phyloP scores from a whole-genome alignment of 2,113 vertebrate species.

The Gobius niger region DNA sequence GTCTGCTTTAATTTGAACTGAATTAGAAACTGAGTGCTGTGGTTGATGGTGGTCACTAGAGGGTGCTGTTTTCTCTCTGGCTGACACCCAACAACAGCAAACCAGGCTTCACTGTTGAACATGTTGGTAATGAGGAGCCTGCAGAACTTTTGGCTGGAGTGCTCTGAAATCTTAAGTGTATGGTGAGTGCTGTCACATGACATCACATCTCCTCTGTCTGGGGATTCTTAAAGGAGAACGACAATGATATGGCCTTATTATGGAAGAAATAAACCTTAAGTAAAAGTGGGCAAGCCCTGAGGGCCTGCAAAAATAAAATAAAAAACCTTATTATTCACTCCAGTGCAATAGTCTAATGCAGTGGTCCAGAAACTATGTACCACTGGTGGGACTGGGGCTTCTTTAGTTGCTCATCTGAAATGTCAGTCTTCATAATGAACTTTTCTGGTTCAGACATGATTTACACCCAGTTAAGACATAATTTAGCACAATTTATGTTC shows the following conservation, averaged over 20 bases:
- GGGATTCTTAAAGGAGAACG: conserved; percentile 16
- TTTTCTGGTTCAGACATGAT: too few species aligned
- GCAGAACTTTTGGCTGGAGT: conserved; percentile 45
- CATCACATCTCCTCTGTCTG: conserved; percentile 46
- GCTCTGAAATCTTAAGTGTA: conserved; percentile 53
- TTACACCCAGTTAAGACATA: too few species aligned
- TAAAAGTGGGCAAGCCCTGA: not conserved
- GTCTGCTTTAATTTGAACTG: conserved; percentile 53
- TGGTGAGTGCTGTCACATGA: conserved; percentile 52
- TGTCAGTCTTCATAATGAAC: too few species aligned
- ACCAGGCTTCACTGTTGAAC: conserved; percentile 45
- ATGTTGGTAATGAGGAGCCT: conserved; percentile 55
- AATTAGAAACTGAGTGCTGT: conserved; percentile 36
- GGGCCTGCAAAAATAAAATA: conserved; percentile 6
- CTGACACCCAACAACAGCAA: conserved; percentile 62
- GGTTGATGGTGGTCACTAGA: conserved; percentile 53
- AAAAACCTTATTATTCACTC: too few species aligned
- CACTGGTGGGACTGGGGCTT: too few species aligned
- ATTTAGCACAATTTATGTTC: too few species aligned
- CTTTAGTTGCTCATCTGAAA: too few species aligned
- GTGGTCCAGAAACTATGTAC: too few species aligned
- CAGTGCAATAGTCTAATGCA: too few species aligned
- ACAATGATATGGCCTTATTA: conserved; percentile 18
- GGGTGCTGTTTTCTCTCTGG: conserved; percentile 66
- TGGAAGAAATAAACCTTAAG: conserved; percentile 3